Base-by-base conservation (phyloP, 2,113 vertebrate genomes). In the Paraplagusia blochii region DNA sequence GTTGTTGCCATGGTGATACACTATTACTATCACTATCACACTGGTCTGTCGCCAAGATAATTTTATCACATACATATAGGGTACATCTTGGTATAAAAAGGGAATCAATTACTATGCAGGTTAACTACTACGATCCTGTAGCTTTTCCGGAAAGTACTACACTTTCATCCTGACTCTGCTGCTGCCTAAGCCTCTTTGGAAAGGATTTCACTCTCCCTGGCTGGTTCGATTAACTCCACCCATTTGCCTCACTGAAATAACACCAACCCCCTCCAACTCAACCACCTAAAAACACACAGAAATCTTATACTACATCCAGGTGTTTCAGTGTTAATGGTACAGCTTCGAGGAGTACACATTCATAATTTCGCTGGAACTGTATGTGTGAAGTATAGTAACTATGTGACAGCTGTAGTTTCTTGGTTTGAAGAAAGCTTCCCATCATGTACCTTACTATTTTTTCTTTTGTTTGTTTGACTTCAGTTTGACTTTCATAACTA, bases 1-100 rank as follows among this genome's bases (percentile, higher is more conserved):
- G 94, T 89, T 17, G 93, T 92, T 11, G 94, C 92, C 93, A 93
- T 92, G 73, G 13, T 35, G 17, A 13, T 11, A 0, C 60, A 53
- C 34, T 34, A 29, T 29, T 29, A n/a, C n/a, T n/a, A n/a, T n/a
- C n/a, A n/a, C n/a, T n/a, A n/a, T 29, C 22, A 29, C 22, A 29
- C 22, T 29, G 22, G 22, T 29, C 22, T 29, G 22, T 4, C 22
- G 2, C 22, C 2, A 29, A 29, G 44, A 13, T 18, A 12, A 2
- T 40, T 58, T 78, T 35, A 69, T 19, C 33, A 64, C 67, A 73
- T 18, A 64, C 74, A 79, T 5, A 15, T 68, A 40, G 0, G 34
- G 29, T 18, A 5, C 35, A 34, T 17, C 22, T 11, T 48, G 33
- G 39, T 38, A 34, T 48, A 40, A 60, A 38, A 59, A 53, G 22